A percentile compares a stretch with the other conserved stretches of the same genome.
Evolutionary conservation across 1,140 invertebrate genomes (phyloP).

Genomic region (Paraescarpia echinospica): DNA sequence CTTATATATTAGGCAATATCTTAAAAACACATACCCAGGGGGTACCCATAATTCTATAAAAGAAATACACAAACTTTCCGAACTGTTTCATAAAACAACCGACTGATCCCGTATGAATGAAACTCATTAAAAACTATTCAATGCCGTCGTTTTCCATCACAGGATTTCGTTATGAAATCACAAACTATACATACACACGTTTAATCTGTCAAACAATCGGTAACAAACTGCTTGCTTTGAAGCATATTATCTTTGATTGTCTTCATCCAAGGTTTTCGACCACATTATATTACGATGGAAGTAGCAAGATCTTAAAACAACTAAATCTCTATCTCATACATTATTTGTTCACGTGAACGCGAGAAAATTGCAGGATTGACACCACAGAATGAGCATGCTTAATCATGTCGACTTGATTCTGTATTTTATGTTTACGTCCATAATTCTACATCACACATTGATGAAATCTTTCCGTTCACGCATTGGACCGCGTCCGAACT

Average conservation of each 20-base stretch:
- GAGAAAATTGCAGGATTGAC: background rate
- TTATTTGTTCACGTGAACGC: background rate
- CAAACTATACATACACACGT: background rate
- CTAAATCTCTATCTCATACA: background rate
- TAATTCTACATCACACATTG: background rate
- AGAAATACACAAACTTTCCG: background rate
- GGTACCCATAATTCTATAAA: background rate
- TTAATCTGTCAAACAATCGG: background rate
- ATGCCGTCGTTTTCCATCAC: background rate
- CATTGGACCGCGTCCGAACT: background rate
- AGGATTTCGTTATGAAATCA: background rate
- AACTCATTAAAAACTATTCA: background rate
- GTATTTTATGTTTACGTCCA: background rate
- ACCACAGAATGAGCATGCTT: background rate
- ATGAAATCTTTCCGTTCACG: background rate
- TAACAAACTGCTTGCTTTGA: background rate
- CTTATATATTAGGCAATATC: background rate
- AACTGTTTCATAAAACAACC: background rate
- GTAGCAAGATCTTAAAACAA: background rate
- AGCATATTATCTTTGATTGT: background rate
- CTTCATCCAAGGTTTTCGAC: background rate
- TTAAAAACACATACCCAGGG: background rate
- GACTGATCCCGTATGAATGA: background rate
- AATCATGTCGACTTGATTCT: background rate
- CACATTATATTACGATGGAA: background rate